phyloP scores from a whole-genome alignment of 1,140 invertebrate genomes.

The Sitophilus oryzae region DNA sequence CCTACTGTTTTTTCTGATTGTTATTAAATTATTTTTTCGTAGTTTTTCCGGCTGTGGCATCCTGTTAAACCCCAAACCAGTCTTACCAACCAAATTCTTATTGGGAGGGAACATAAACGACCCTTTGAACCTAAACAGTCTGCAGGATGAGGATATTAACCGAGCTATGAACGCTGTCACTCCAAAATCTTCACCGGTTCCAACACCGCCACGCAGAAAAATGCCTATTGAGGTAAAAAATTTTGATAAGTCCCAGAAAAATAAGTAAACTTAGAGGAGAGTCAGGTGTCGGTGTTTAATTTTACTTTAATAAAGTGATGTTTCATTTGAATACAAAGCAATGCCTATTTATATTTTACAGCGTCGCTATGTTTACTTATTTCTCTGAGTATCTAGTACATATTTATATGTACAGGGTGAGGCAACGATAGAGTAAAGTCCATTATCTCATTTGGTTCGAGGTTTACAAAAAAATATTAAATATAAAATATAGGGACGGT shows the following conservation, averaged over 20 bases:
- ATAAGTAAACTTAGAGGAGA: no score
- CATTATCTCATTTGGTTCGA: no score
- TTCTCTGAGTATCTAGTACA: no score
- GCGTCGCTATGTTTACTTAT: no score
- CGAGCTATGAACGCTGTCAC: slow-evolving; percentile 81
- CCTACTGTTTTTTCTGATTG: background rate
- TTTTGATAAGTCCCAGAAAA: no score
- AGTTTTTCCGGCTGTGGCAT: slow-evolving; percentile 43
- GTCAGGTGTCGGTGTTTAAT: no score
- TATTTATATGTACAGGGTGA: no score
- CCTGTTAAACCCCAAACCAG: slow-evolving; percentile 64
- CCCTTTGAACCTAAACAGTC: slow-evolving; percentile 88
- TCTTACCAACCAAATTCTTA: slow-evolving; percentile 88
- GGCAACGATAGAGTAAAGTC: no score
- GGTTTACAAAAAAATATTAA: no score
- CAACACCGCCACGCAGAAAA: slow-evolving; percentile 76
- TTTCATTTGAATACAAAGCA: no score
- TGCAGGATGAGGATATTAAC: slow-evolving; percentile 83
- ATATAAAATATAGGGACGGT: no score
- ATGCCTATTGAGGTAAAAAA: slow-evolving; percentile 62
- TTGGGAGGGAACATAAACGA: slow-evolving; percentile 92
- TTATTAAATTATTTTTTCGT: slow-evolving; percentile 3
- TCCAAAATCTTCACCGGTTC: slow-evolving; percentile 79
- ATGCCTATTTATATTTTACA: no score
- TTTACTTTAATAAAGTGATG: background rate